Evolutionary conservation across 2,113 vertebrate genomes (phyloP).

Genomic region (Melanerpes aurifrons): DNA sequence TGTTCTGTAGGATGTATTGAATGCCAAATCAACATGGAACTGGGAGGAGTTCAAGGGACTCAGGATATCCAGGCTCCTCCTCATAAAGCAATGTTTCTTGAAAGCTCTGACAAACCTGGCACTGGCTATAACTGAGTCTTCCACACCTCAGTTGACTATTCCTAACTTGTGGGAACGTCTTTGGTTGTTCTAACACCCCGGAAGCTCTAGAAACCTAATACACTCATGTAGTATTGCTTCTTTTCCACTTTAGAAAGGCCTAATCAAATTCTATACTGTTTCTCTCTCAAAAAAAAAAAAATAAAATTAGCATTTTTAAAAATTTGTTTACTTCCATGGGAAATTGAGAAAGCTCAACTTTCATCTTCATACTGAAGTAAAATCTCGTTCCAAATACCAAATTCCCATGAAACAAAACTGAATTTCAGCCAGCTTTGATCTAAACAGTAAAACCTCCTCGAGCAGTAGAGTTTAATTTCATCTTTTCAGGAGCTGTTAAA

Average conservation of each 20-base stretch:
- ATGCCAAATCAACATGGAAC: background rate
- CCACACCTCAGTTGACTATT: background rate
- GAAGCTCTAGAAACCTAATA: background rate
- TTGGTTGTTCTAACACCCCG: background rate
- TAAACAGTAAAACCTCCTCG: slow-evolving; percentile 13
- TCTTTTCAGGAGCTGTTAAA: slow-evolving; percentile 17
- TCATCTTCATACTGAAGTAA: background rate
- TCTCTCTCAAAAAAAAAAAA: background rate
- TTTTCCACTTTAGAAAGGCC: background rate
- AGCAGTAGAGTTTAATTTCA: background rate
- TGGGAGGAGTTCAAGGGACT: background rate
- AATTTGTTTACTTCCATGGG: background rate
- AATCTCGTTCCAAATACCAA: slow-evolving; percentile 1
- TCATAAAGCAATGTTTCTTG: rapidly evolving
- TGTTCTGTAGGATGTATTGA: background rate
- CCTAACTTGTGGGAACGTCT: background rate
- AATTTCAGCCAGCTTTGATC: slow-evolving; percentile 10
- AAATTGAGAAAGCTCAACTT: background rate
- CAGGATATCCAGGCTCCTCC: background rate
- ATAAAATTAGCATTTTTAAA: rapidly evolving
- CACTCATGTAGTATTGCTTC: background rate
- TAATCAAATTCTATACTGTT: background rate
- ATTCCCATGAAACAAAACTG: slow-evolving; percentile 1
- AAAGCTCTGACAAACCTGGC: background rate
- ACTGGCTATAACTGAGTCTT: background rate